Conservation (phyloP, 2,888 invertebrate species). For the Eutolmus rufibarbis region DNA sequence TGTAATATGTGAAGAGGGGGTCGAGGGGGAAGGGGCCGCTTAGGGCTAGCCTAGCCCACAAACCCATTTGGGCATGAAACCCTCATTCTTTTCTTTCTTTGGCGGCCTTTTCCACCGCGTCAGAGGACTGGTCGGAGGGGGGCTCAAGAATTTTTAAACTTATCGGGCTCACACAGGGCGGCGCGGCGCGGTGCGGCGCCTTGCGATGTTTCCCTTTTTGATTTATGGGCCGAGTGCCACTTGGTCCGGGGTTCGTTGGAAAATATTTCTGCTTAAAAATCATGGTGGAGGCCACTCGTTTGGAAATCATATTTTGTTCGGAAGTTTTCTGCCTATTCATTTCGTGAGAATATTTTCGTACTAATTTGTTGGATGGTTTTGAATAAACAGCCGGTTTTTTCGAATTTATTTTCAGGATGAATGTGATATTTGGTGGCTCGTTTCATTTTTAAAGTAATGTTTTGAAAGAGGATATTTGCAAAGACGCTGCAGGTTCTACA, state of each 20-base stretch:
- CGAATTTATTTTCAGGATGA: background rate
- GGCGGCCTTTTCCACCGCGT: background rate
- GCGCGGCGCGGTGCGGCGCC: background rate
- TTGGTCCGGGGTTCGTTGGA: background rate
- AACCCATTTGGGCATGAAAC: constrained; percentile 8
- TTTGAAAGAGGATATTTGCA: no score
- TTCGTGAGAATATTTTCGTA: background rate
- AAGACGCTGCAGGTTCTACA: no score
- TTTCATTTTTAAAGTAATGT: no score
- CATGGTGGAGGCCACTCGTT: background rate
- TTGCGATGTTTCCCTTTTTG: background rate
- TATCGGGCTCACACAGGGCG: background rate
- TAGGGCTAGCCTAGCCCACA: background rate
- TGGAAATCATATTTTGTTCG: background rate
- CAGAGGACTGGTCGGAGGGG: background rate
- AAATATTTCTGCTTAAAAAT: background rate
- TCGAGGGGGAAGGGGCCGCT: background rate
- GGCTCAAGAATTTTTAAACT: background rate
- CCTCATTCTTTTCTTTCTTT: background rate
- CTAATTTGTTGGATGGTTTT: background rate
- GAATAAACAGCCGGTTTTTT: background rate
- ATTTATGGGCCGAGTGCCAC: background rate
- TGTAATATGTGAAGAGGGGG: constrained; percentile 1
- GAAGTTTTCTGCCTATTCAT: background rate
- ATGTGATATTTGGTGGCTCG: background rate